Base-by-base conservation (phyloP, 2,113 vertebrate species). In the Ptilorrhoa leucosticta region DNA sequence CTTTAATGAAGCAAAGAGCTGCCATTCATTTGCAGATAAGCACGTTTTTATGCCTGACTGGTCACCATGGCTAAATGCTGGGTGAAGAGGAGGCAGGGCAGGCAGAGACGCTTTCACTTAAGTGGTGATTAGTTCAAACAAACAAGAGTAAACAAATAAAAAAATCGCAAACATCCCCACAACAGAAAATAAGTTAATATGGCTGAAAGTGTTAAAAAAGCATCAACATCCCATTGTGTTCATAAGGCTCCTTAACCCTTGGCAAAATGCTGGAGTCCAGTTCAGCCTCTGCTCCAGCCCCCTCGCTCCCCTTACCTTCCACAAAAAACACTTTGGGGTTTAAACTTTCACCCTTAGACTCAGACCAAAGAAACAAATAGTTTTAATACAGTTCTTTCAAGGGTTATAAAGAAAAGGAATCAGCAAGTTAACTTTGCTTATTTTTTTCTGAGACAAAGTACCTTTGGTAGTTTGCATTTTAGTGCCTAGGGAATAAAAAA, bases 11-110 rank as follows among this genome's bases (percentile, higher is more conserved):
- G 99, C 99, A 99, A 99, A 99, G 98, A 99, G 98, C 98, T 98
- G 95, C 99, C 98, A 99, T 99, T 99, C 99, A 99, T 98, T 99
- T 99, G 99, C 99, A 99, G 99, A 99, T 99, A 99, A 99, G 98
- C 98, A 98, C 98, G 98, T 99, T 99, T 99, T 99, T 98, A 98
- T 98, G 98, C 98, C 98, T 98, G 98, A 98, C 94, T 93, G 97
- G 96, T 96, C 98, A 96, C 97, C 96, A 45, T 21, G 73, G 97
- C 97, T 97, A 97, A 98, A 98, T 87, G 97, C 98, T 96, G 89
- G 60, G n/a, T 72, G 98, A 97, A 96, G 96, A 78, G 96, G 96
- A 97, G 94, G 96, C 96, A 93, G 94, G 87, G 89, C 78, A 31
- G 90, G 93, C 77, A 73, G 39, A 68, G 95, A 66, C 94, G 85